Percentiles rank a stretch among this genome's conserved stretches.
Conservation (phyloP, 2,113 vertebrate genomes). For the Atrichornis clamosus region DNA sequence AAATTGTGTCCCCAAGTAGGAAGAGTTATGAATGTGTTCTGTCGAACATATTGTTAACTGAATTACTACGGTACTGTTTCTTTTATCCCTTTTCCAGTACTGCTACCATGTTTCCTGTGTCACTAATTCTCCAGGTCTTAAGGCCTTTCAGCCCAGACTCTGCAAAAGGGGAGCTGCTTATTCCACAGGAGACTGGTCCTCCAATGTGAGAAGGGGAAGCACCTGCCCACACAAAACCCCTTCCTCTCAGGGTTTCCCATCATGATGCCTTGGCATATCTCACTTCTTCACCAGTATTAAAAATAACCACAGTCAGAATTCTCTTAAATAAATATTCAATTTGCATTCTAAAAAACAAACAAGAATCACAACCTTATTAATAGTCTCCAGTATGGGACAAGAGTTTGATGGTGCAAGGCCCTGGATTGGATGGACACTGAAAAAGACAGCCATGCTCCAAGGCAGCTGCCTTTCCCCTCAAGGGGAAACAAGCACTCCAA, state of each 20-base stretch:
- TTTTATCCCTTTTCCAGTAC: conserved; percentile 48
- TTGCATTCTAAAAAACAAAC: not conserved
- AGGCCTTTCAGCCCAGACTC: not conserved
- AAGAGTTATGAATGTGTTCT: conserved; percentile 47
- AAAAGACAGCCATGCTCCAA: not conserved
- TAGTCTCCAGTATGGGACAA: not conserved
- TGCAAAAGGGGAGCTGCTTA: not conserved
- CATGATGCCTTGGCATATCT: not conserved
- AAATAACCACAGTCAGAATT: not conserved
- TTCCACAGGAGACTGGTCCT: not conserved
- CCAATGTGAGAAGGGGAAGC: not conserved
- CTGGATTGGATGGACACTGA: not conserved
- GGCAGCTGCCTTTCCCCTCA: not conserved
- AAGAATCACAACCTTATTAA: not conserved
- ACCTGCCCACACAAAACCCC: rapidly evolving
- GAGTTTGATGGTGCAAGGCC: not conserved
- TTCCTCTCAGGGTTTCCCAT: not conserved
- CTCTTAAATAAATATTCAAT: not conserved
- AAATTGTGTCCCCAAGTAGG: conserved; percentile 59
- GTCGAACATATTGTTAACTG: conserved; percentile 44
- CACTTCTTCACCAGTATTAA: not conserved
- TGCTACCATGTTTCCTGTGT: conserved; percentile 31
- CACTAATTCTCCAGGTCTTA: conserved; percentile 37
- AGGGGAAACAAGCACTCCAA: not conserved
- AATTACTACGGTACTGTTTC: conserved; percentile 59